Evolutionary conservation across 2,797 vertebrate species (phyloP).

Genomic region (Erpetoichthys calabaricus): DNA sequence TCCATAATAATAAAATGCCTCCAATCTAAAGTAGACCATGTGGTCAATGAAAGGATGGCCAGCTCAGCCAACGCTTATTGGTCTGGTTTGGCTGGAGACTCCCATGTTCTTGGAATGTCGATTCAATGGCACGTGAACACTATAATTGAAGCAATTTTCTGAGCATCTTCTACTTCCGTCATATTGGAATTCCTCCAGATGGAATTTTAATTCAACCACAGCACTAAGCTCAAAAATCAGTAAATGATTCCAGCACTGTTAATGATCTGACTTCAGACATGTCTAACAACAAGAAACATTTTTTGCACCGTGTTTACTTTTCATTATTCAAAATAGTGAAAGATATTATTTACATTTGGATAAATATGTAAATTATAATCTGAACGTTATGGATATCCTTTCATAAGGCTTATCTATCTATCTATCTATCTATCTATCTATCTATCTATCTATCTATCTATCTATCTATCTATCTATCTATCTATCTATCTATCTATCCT

Average conservation of each 20-base stretch:
- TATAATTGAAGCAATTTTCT: slow-evolving; percentile 65
- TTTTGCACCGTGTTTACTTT: background rate
- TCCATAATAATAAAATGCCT: slow-evolving; percentile 73
- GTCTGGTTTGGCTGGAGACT: slow-evolving; percentile 68
- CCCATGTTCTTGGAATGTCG: slow-evolving; percentile 70
- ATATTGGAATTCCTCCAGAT: slow-evolving; percentile 52
- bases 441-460: too few species aligned
- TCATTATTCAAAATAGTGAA: too few species aligned
- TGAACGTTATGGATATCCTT: too few species aligned
- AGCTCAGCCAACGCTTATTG: slow-evolving; percentile 72
- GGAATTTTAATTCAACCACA: slow-evolving; percentile 37
- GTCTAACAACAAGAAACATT: background rate
- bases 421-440: too few species aligned
- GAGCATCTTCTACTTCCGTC: slow-evolving; percentile 58
- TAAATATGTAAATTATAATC: too few species aligned
- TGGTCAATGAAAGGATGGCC: slow-evolving; percentile 72
- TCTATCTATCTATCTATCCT: too few species aligned
- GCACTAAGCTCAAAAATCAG: slow-evolving; percentile 48
- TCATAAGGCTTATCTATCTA: too few species aligned
- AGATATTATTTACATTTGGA: too few species aligned
- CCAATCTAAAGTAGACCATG: slow-evolving; percentile 65
- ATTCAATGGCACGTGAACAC: slow-evolving; percentile 66
- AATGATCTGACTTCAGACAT: slow-evolving; percentile 54
- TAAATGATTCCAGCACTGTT: slow-evolving; percentile 48
- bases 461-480: too few species aligned